Evolutionary conservation across 2,113 vertebrate genomes (phyloP).

Genomic region (Scartelaos histophorus): DNA sequence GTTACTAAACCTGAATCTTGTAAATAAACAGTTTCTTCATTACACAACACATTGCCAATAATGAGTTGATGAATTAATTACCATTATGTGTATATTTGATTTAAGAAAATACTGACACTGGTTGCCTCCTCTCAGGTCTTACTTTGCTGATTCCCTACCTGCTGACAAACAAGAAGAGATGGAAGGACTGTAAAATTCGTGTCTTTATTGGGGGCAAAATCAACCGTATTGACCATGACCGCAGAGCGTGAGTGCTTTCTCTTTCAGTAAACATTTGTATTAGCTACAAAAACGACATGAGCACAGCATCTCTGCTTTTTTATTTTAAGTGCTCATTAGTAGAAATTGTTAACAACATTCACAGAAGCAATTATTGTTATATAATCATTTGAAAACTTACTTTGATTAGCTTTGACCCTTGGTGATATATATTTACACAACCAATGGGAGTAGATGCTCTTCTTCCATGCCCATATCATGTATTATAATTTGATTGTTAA

Average conservation of each 20-base stretch:
- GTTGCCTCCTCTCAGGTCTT: constrained; percentile 76
- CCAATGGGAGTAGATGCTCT: neutral
- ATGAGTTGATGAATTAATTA: too few species aligned
- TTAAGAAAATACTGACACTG: neutral
- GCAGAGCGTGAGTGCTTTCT: constrained; percentile 87
- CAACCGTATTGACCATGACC: constrained; percentile 97
- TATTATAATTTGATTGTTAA: neutral
- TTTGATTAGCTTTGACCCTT: too few species aligned
- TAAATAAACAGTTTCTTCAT: too few species aligned
- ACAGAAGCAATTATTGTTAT: neutral
- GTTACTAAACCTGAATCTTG: too few species aligned
- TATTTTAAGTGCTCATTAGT: neutral
- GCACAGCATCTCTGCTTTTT: neutral
- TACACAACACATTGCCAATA: too few species aligned
- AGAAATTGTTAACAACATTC: neutral
- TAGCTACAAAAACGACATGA: neutral
- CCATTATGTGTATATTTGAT: too few species aligned
- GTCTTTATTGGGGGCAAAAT: constrained; percentile 86
- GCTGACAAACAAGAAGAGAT: constrained; percentile 88
- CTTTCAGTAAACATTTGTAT: neutral
- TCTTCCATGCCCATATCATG: neutral
- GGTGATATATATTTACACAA: too few species aligned
- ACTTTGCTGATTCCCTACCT: constrained; percentile 96
- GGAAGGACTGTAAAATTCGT: constrained; percentile 81
- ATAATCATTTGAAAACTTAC: neutral